These are phyloP conservation scores for Opisthograptis luteolata DNA, from an alignment of 2,888 invertebrate genomes.

Conservation along the genomic window DNA sequence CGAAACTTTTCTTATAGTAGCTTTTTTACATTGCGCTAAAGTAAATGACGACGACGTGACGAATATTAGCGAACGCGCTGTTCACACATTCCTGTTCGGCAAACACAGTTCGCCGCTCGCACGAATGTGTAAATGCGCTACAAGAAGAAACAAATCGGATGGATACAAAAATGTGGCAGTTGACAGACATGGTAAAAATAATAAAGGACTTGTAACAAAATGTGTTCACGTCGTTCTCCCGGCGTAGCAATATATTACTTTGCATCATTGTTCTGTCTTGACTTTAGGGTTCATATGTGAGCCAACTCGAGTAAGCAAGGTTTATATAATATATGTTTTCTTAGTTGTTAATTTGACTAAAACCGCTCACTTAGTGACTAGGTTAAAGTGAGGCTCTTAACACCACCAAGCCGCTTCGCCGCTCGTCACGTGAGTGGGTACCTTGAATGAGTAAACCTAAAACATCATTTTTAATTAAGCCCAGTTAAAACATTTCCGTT, in stretches of 20 bases:
- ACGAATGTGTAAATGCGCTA: too few species aligned
- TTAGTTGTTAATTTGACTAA: neutral
- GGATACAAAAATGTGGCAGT: constrained; percentile 4
- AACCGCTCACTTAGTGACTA: constrained; percentile 34
- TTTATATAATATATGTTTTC: constrained; percentile 2
- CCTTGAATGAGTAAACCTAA: constrained; percentile 54
- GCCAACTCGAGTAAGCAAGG: neutral
- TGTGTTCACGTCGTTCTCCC: constrained; percentile 8
- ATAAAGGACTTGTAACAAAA: constrained; percentile 9
- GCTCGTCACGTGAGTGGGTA: constrained; percentile 40
- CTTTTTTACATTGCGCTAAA: too few species aligned
- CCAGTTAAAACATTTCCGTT: constrained; percentile 38
- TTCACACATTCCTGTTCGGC: too few species aligned
- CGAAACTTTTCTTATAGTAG: too few species aligned
- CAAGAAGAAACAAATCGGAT: neutral
- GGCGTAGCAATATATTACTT: constrained; percentile 15
- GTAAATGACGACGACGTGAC: too few species aligned
- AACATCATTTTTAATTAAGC: constrained; percentile 44
- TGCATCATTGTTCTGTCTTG: constrained; percentile 1
- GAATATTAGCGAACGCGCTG: too few species aligned
- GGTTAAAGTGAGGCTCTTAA: constrained; percentile 45
- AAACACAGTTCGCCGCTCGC: too few species aligned
- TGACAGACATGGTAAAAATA: constrained; percentile 7
- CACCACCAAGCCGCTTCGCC: constrained; percentile 37
- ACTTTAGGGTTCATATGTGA: constrained; percentile 1